Percentiles rank a stretch among this genome's conserved stretches.
Evolutionary conservation across 2,113 vertebrate genomes (phyloP).

Genomic region (Fregata magnificens): DNA sequence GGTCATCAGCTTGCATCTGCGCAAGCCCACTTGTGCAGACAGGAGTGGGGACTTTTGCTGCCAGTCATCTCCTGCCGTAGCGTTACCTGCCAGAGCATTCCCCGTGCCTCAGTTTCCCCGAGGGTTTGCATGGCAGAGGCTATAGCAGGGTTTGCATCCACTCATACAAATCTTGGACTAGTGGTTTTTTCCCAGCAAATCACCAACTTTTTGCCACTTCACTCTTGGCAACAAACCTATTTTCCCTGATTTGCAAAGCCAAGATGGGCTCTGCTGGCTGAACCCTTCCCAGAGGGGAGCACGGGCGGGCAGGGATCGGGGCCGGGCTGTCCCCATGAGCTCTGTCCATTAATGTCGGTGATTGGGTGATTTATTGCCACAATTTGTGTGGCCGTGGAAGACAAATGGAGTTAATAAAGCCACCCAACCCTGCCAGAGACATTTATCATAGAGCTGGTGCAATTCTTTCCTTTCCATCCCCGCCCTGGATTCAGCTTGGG

Average conservation of each 20-base stretch:
- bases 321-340: not conserved
- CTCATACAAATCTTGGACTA: not conserved
- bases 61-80: not conserved
- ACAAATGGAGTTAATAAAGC: conserved; percentile 18
- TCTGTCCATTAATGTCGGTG: not conserved
- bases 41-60: not conserved
- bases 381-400: not conserved
- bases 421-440: not conserved
- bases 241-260: not conserved
- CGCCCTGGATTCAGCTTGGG: not conserved
- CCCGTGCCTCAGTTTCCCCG: not conserved
- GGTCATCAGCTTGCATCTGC: not conserved
- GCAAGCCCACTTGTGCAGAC: not conserved
- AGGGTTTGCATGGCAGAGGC: too few relatives aligned
- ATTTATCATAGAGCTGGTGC: not conserved
- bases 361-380: not conserved
- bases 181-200: not conserved
- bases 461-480: not conserved
- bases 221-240: not conserved
- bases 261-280: not conserved
- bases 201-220: not conserved
- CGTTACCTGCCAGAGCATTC: not conserved
- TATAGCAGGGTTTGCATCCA: not conserved
- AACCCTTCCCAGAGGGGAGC: not conserved
- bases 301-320: fast-evolving